Evolutionary conservation across 2,888 invertebrate genomes (phyloP).

Genomic region (Orthosia cruda): DNA sequence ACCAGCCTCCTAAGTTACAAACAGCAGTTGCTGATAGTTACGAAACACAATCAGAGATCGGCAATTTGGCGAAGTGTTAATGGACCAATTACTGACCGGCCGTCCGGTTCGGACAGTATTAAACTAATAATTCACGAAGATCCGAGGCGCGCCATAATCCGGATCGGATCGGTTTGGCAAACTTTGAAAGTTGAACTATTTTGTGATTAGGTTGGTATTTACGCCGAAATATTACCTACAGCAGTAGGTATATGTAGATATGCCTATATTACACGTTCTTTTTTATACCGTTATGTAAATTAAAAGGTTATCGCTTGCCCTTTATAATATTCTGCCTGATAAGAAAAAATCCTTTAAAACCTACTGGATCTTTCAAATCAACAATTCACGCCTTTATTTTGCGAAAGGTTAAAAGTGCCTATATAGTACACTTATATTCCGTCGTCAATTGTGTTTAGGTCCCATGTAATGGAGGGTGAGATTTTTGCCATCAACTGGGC

Average conservation of each 20-base stretch:
- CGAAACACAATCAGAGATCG: slow-evolving; percentile 59
- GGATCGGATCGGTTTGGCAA: slow-evolving; percentile 36
- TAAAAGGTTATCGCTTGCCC: not conserved
- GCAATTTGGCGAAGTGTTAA: slow-evolving; percentile 71
- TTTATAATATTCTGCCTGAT: not conserved
- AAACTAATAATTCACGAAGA: too few species aligned
- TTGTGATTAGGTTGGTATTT: slow-evolving; percentile 45
- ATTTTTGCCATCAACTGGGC: not conserved
- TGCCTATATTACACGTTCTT: not conserved
- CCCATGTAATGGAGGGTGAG: not conserved
- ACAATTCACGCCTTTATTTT: not conserved
- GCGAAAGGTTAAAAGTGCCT: not conserved
- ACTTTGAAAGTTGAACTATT: slow-evolving; percentile 46
- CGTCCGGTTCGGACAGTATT: too few species aligned
- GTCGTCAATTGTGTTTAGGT: not conserved
- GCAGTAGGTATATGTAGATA: not conserved
- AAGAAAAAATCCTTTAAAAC: not conserved
- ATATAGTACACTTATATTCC: not conserved
- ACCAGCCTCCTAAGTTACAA: slow-evolving; percentile 15
- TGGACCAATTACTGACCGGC: too few species aligned
- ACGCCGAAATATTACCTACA: slow-evolving; percentile 1
- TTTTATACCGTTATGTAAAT: too few species aligned
- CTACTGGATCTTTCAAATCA: not conserved
- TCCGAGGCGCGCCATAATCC: too few species aligned
- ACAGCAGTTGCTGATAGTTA: slow-evolving; percentile 34